phyloP scores from a whole-genome alignment of 2,113 vertebrate species.

The Clarias magur region DNA sequence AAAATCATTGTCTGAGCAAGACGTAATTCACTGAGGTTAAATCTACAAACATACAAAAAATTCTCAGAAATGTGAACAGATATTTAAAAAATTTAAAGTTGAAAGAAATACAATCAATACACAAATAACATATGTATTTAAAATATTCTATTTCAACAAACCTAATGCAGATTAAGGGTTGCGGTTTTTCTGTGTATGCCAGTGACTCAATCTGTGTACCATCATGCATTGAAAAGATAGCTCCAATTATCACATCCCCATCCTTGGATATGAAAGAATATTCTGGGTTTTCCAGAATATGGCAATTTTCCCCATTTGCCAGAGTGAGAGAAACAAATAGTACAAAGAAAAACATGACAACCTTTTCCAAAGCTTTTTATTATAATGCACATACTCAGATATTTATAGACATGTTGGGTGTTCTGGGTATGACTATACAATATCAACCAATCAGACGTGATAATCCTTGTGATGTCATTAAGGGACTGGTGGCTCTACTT shows the following conservation, averaged over 20 bases:
- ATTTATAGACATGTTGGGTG: slow-evolving; percentile 12
- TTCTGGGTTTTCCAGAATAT: slow-evolving; percentile 63
- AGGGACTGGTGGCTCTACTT: too few relatives aligned
- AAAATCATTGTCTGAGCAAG: slow-evolving; percentile 75
- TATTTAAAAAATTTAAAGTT: not conserved
- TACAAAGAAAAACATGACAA: slow-evolving; percentile 28
- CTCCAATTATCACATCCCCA: slow-evolving; percentile 70
- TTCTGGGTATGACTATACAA: not conserved
- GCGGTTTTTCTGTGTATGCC: slow-evolving; percentile 63
- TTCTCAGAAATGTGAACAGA: not conserved
- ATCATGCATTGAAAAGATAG: slow-evolving; percentile 71
- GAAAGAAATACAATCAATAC: not conserved
- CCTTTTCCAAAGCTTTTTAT: not conserved
- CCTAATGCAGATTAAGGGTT: slow-evolving; percentile 65
- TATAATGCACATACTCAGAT: not conserved
- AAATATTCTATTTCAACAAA: slow-evolving; percentile 42
- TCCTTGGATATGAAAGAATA: slow-evolving; percentile 64
- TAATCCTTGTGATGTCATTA: not conserved
- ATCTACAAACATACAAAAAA: slow-evolving; percentile 50
- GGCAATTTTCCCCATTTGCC: slow-evolving; percentile 54
- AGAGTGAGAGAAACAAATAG: not conserved
- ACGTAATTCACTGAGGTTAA: slow-evolving; percentile 72
- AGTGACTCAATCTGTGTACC: slow-evolving; percentile 57
- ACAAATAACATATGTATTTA: not conserved
- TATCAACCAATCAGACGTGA: not conserved